phyloP scores from a whole-genome alignment of 30 jellyfish, hydroid and myxozoan species.

The Pelagia noctiluca region DNA sequence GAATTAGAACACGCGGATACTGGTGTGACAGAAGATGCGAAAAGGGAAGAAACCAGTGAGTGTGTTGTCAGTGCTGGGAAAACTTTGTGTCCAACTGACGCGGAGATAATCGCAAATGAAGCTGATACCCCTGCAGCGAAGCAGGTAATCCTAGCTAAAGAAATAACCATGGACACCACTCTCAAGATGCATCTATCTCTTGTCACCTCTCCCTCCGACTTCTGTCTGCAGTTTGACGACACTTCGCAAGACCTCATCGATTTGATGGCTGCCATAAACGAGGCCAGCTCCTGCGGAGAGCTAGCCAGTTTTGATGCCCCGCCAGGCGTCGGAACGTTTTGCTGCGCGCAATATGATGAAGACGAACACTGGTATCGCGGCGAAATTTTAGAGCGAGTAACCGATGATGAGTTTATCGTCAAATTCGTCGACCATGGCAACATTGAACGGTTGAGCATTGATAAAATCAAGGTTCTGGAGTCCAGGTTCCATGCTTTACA shows the following conservation, averaged over 20 bases:
- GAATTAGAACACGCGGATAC: not conserved
- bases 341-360: slow-evolving; percentile 56
- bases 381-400: slow-evolving; percentile 28
- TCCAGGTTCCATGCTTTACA: slow-evolving; percentile 24
- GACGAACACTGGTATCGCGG: slow-evolving; percentile 79
- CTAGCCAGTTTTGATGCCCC: not conserved
- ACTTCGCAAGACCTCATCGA: slow-evolving; percentile 32
- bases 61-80: not conserved
- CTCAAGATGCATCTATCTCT: slow-evolving; percentile 50
- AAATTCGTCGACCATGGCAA: slow-evolving; percentile 79
- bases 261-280: slow-evolving; percentile 37
- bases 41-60: not conserved
- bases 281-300: not conserved
- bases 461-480: slow-evolving; percentile 29
- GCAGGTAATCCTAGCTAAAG: not conserved
- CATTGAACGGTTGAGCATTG: slow-evolving; percentile 29
- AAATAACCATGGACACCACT: not conserved
- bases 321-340: slow-evolving; percentile 53
- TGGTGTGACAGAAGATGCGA: not conserved
- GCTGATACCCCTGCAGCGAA: not conserved
- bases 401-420: slow-evolving; percentile 38
- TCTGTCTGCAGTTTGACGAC: slow-evolving; percentile 67
- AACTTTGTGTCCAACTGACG: not conserved
- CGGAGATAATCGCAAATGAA: slow-evolving; percentile 7
- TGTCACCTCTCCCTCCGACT: slow-evolving; percentile 39